Conservation (phyloP, 2,797 vertebrate species). For the Cossypha polioptera region DNA sequence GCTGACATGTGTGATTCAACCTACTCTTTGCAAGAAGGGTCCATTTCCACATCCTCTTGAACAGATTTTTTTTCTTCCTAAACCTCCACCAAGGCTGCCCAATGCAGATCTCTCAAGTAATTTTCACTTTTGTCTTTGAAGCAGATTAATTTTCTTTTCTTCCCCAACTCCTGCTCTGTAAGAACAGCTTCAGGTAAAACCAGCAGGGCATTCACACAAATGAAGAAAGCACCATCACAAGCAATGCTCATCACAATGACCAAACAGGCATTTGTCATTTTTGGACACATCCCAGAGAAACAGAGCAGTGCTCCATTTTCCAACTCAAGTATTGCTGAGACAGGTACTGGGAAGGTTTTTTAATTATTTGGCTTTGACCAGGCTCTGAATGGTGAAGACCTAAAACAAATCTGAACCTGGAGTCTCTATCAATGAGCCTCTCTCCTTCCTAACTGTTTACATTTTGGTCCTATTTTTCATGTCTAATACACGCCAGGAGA, state of each 20-base stretch:
- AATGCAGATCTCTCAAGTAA: not conserved
- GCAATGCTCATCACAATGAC: not conserved
- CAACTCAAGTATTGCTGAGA: not conserved
- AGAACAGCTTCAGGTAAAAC: not conserved
- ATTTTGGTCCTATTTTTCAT: not conserved
- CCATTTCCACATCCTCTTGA: constrained; percentile 11
- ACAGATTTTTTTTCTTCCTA: not conserved
- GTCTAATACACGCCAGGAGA: not conserved
- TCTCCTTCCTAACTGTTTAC: not conserved
- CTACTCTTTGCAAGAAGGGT: not conserved
- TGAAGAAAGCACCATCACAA: rapidly evolving
- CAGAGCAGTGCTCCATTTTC: not conserved
- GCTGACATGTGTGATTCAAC: not conserved
- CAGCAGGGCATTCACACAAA: rapidly evolving
- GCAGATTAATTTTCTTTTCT: not conserved
- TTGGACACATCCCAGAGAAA: not conserved
- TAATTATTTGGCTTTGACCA: not conserved
- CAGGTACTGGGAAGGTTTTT: not conserved
- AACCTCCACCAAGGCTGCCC: not conserved
- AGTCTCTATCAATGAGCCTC: not conserved
- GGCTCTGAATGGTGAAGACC: not conserved
- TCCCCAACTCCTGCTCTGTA: not conserved
- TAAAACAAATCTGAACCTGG: not conserved
- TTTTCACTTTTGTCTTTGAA: not conserved
- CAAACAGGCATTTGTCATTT: not conserved